Evolutionary conservation across 2,113 vertebrate genomes (phyloP), one percentile per base, ranked within the genome.

Genomic region (Dipodomys stephensi): DNA sequence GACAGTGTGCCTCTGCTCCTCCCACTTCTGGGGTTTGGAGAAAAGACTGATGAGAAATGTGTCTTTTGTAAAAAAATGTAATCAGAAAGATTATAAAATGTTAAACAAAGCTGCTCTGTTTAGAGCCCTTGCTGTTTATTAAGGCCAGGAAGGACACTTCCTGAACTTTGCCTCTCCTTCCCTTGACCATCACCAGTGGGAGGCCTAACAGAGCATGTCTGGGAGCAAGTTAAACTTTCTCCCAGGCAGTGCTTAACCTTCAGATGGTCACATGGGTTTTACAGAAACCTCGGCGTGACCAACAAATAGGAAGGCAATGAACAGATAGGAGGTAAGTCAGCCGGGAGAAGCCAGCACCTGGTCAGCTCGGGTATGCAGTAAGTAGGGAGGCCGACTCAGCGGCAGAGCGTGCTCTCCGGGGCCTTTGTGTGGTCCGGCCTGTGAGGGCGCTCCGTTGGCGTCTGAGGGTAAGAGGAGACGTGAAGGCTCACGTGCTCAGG

Each of bases 71-170:
- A 2, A 35, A 16, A 2, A 71, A 86, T 95, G 78, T 97, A 97
- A 97, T 96, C 96, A 16, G 39, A 22, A 57, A 73, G 74, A 32
- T 80, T 67, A 49, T 92, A 86, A 94, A 95, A 84, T 90, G 6
- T 53, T 80, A 93, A 98, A 98, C 97, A 98, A 97, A 98, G 97
- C 79, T 1, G 0, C 89, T 97, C 87, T 98, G 97, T 98, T 97
- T 60, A 1, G 83, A 91, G 68, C 39, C 81, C 6, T 49, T 73
- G 76, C 6, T 64, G 73, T 95, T 78, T 78, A 44, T 93, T 95
- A 83, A 93, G 81, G 78, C 69, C 57, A 11, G 11, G 16, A 20
- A 90, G 74, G 72, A 27, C 20, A 2, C 74, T 93, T 97, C 87
- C 96, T 96, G 97, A 97, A 97, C 97, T 97, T 97, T 97, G 93